These are phyloP conservation scores for Empidonax alnorum DNA, from an alignment of 2,113 vertebrate genomes.

Conservation along the genomic window DNA sequence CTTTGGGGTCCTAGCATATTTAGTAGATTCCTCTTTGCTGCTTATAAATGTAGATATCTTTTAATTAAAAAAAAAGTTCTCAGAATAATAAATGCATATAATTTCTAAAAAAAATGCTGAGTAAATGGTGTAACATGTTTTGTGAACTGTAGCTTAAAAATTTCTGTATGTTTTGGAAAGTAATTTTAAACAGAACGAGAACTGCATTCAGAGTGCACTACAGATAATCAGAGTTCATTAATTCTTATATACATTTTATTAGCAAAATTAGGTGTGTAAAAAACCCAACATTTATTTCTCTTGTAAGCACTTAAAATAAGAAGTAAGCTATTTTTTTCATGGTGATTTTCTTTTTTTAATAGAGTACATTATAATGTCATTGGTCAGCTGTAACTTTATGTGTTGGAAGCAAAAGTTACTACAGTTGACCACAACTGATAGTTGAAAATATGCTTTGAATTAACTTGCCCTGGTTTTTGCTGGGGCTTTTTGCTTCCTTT, in stretches of 20 bases:
- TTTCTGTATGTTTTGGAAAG: background rate
- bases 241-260: background rate
- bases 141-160: background rate
- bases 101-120: background rate
- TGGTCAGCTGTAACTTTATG: background rate
- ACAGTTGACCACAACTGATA: background rate
- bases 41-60: background rate
- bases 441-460: slow-evolving; percentile 56
- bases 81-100: background rate
- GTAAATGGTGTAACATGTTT: background rate
- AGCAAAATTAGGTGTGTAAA: background rate
- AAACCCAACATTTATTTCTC: background rate
- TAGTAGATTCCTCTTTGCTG: background rate
- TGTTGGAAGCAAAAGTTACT: background rate
- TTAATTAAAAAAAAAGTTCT: background rate
- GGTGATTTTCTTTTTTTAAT: background rate
- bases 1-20: background rate
- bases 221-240: background rate
- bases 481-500: slow-evolving; percentile 11
- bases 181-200: background rate
- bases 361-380: background rate
- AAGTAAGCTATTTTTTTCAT: background rate
- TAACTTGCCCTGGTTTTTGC: background rate
- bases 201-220: background rate
- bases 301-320: background rate